phyloP scores from a whole-genome alignment of 2,113 vertebrate genomes.

The Alethe castanea region DNA sequence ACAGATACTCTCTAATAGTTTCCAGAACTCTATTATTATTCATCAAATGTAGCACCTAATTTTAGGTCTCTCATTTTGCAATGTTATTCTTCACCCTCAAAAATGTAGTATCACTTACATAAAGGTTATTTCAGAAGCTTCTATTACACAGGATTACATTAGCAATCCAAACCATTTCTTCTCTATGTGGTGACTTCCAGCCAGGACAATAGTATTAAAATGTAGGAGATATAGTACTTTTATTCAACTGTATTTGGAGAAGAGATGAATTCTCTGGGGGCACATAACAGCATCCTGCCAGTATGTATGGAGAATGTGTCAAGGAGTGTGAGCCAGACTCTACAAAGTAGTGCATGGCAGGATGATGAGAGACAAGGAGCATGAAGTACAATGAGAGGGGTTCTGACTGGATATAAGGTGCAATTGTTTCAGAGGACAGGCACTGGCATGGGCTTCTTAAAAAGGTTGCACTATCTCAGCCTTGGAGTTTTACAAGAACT shows the following conservation, averaged over 20 bases:
- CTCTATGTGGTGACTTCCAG: background rate
- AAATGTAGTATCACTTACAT: constrained; percentile 4
- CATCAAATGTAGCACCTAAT: constrained; percentile 11
- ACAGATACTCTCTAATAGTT: background rate
- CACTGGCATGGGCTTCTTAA: background rate
- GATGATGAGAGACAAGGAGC: background rate
- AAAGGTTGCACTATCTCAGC: background rate
- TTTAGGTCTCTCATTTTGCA: constrained; percentile 34
- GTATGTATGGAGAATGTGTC: background rate
- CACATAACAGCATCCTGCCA: background rate
- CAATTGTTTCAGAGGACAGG: background rate
- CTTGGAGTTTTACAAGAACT: background rate
- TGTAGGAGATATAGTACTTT: constrained; percentile 3
- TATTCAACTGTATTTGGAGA: constrained; percentile 2
- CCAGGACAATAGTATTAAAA: constrained; percentile 9
- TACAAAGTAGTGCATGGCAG: background rate
- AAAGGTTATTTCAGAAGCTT: constrained; percentile 32
- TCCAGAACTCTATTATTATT: background rate
- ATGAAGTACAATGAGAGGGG: background rate
- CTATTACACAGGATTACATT: background rate
- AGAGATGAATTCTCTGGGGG: background rate
- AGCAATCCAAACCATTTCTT: constrained; percentile 39
- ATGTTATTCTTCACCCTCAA: constrained; percentile 6
- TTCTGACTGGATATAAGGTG: background rate
- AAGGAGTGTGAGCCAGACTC: background rate